Conservation (phyloP, 2,888 invertebrate genomes). For the Drosophila crucigera region DNA sequence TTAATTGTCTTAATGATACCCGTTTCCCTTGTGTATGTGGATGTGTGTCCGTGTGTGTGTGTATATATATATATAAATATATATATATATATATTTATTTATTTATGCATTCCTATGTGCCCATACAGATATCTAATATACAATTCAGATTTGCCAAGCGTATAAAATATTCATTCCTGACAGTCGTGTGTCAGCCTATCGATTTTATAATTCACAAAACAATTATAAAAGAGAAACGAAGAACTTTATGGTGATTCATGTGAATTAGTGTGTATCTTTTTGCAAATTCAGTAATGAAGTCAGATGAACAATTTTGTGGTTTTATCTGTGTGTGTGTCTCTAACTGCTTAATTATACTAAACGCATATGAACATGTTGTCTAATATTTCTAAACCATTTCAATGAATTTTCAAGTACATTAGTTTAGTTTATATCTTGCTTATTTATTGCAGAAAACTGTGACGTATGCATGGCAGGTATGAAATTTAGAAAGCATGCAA, state of each 20-base stretch:
- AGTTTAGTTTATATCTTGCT: conserved; percentile 12
- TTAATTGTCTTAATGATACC: conserved; percentile 13
- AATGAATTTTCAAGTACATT: neutral
- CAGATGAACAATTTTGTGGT: neutral
- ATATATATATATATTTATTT: neutral
- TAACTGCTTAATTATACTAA: neutral
- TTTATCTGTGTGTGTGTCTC: conserved; percentile 28
- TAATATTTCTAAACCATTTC: neutral
- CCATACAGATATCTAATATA: conserved; percentile 23
- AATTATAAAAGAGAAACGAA: conserved; percentile 31
- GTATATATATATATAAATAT: neutral
- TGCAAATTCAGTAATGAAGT: neutral
- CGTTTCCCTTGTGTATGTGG: conserved; percentile 30
- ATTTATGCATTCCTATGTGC: conserved; percentile 10
- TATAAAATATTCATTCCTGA: conserved; percentile 45
- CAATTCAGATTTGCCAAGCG: conserved; percentile 31
- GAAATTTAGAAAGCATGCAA: conserved; percentile 5
- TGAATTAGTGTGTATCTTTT: neutral
- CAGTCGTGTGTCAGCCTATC: conserved; percentile 58
- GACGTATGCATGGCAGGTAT: conserved; percentile 69
- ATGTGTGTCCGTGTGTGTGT: conserved; percentile 5
- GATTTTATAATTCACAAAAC: conserved; percentile 60
- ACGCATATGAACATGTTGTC: neutral
- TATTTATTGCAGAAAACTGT: conserved; percentile 45
- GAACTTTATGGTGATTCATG: conserved; percentile 1